These are phyloP conservation scores for Carassius carassius DNA, from an alignment of 2,113 vertebrate species.

Conservation along the genomic window DNA sequence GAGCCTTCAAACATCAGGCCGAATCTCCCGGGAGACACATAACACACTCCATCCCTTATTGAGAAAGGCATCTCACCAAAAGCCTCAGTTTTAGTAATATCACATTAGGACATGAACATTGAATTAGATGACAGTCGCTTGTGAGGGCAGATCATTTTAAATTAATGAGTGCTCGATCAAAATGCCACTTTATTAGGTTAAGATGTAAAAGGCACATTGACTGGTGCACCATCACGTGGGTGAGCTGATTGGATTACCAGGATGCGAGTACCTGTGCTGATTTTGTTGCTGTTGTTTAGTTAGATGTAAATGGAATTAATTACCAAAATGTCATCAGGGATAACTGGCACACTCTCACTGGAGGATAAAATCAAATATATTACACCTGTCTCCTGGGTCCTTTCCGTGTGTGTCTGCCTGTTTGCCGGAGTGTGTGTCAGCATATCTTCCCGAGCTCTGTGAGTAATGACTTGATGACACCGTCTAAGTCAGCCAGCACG, in stretches of 20 bases:
- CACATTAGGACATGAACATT: conserved; percentile 39
- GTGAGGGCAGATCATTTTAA: conserved; percentile 48
- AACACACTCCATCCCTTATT: conserved; percentile 46
- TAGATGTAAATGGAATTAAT: conserved; percentile 55
- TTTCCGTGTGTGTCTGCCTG: conserved; percentile 38
- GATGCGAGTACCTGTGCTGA: conserved; percentile 46
- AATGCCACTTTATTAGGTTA: conserved; percentile 57
- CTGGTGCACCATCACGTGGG: background rate
- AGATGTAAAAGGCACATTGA: conserved; percentile 32
- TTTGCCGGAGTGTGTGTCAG: conserved; percentile 46
- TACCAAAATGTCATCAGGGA: conserved; percentile 44
- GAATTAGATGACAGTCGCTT: conserved; percentile 30
- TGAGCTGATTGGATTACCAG: conserved; percentile 49
- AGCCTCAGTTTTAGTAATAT: conserved; percentile 20
- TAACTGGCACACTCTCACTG: conserved; percentile 49
- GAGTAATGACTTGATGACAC: conserved; percentile 53
- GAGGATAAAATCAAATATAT: conserved; percentile 47
- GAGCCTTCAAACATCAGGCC: background rate
- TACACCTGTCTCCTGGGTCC: conserved; percentile 19
- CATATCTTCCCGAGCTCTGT: conserved; percentile 20
- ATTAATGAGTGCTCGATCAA: conserved; percentile 57
- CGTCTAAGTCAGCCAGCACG: conserved; percentile 43
- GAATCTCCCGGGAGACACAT: conserved; percentile 16
- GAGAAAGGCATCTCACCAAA: conserved; percentile 29
- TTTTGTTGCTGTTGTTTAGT: conserved; percentile 57